Evolutionary conservation across 1,140 invertebrate genomes (phyloP).

Genomic region (Temnothorax curvispinosus): DNA sequence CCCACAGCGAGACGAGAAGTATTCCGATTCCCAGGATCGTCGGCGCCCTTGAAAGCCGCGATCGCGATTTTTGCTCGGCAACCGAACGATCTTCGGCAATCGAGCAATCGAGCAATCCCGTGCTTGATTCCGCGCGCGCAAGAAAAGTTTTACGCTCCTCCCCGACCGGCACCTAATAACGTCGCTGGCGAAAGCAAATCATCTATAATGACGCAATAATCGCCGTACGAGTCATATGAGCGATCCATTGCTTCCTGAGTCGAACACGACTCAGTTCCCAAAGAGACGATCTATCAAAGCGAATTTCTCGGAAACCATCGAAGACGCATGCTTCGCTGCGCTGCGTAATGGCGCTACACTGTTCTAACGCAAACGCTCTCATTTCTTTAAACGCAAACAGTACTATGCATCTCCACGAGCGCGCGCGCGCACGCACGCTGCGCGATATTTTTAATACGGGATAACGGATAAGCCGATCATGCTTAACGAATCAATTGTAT

Average conservation of each 20-base stretch:
- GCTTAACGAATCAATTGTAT: constrained; percentile 29
- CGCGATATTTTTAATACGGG: constrained; percentile 17
- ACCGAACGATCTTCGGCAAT: neutral
- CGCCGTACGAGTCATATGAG: constrained; percentile 15
- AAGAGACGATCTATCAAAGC: constrained; percentile 57
- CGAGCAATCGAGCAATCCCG: neutral
- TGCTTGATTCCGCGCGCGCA: neutral
- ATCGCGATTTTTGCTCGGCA: constrained; percentile 1
- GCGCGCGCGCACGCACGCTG: neutral
- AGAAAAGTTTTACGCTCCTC: constrained; percentile 53
- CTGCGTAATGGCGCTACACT: constrained; percentile 30
- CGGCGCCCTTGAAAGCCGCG: neutral
- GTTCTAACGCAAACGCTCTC: constrained; percentile 4
- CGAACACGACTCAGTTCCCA: constrained; percentile 41
- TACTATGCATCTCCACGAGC: neutral
- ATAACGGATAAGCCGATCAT: constrained; percentile 3
- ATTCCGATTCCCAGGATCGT: neutral
- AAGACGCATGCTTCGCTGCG: constrained; percentile 45
- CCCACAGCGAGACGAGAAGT: neutral
- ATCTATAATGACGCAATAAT: constrained; percentile 69
- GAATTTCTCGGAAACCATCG: constrained; percentile 58
- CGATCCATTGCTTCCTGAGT: constrained; percentile 39
- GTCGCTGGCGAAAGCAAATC: constrained; percentile 66
- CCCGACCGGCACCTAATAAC: constrained; percentile 49
- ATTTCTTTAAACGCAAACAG: constrained; percentile 12